Conservation (phyloP, 2,888 invertebrate genomes). For the Apamea epomidion region DNA sequence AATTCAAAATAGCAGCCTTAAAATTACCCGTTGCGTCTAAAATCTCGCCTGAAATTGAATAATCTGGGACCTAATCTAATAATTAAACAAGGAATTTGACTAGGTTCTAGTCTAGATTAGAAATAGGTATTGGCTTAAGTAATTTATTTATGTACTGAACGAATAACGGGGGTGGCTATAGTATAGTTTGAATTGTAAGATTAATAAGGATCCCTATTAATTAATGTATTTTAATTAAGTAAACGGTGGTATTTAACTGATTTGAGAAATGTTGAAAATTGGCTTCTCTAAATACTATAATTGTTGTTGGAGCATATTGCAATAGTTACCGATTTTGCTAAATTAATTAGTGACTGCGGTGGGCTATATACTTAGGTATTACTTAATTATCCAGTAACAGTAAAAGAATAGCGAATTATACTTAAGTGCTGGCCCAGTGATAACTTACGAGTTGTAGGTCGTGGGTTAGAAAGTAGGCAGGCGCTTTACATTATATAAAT, state of each 20-base stretch:
- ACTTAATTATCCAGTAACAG: too few relatives aligned
- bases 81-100: constrained; percentile 47
- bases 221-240: constrained; percentile 22
- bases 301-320: not conserved
- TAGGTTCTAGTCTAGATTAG: constrained; percentile 35
- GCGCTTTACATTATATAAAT: too few relatives aligned
- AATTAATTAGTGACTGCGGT: not conserved
- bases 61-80: constrained; percentile 35
- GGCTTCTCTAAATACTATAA: not conserved
- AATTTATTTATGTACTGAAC: constrained; percentile 35
- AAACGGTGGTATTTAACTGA: not conserved
- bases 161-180: not conserved
- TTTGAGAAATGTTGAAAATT: not conserved
- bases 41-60: constrained; percentile 44
- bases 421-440: too few relatives aligned
- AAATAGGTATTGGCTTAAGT: constrained; percentile 31
- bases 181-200: constrained; percentile 5
- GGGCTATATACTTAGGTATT: too few relatives aligned
- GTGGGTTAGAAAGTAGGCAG: too few relatives aligned
- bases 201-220: not conserved
- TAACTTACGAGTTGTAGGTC: too few relatives aligned
- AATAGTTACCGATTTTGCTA: not conserved
- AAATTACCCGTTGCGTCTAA: constrained; percentile 11
- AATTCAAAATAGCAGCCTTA: constrained; percentile 43
- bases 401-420: too few relatives aligned